Conservation (phyloP, 2,888 invertebrate species). For the Callinectes sapidus region DNA sequence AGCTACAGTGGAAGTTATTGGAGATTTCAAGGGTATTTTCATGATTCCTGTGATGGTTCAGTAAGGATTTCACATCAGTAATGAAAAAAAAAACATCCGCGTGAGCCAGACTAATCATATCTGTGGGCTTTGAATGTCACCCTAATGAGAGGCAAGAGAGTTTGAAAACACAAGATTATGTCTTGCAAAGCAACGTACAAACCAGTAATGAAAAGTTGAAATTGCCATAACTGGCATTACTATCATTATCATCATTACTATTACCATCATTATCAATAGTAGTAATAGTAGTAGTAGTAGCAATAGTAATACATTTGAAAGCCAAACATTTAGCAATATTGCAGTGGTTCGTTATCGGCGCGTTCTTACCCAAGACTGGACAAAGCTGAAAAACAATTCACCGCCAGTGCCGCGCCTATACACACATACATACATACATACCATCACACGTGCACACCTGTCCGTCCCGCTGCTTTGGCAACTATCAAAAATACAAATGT, state of each 20-base stretch:
- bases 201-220: no score
- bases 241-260: neutral
- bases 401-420: neutral
- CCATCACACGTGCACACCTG: slow-evolving; percentile 40
- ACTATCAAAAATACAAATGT: neutral
- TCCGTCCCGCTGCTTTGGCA: neutral
- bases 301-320: no score
- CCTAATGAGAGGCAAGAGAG: no score
- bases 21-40: no score
- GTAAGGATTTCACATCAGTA: no score
- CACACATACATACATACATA: slow-evolving; percentile 51
- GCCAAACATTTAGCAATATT: neutral
- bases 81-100: no score
- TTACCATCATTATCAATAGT: neutral
- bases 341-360: neutral
- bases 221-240: neutral
- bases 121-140: no score
- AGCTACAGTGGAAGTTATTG: no score
- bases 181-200: neutral
- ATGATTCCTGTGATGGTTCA: no score
- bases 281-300: no score
- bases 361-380: neutral
- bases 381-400: neutral
- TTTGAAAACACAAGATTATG: neutral
- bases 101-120: no score